Evolutionary conservation across 2,797 vertebrate species (phyloP), one percentile per base, ranked within the genome.

Genomic region (Cyclura pinguis): DNA sequence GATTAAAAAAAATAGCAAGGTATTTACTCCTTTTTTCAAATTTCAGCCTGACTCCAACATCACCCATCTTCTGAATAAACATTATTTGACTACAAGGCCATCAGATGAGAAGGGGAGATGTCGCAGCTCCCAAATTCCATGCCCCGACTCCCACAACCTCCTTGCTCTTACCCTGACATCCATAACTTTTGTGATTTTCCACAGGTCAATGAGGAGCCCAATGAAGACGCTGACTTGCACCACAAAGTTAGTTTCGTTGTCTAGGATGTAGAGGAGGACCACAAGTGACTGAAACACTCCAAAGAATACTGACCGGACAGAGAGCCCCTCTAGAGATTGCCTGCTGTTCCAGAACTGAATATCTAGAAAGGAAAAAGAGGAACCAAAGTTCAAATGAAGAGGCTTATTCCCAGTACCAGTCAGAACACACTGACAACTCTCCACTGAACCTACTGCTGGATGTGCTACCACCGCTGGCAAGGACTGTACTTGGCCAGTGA

Each of bases 121-220:
- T 4, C 47, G 8, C 2, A 32, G 13, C 4, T 38, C 8, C 13
- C 12, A n/a, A 5, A 24, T 4, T 9, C 1, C 3, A 9, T 0
- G 67, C 76, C 2, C 0, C 6, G 42, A 47, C 59, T 20, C 20
- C 10, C 52, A 52, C 52, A 8, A 52, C 52, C 10, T 12, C 16
- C 14, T 2, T 0, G 57, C 22, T 91, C 98, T 98, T 95, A 99
- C 99, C 97, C 87, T 98, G 93, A 99, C 98, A 0, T 99, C 99
- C 98, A 99, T 99, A 97, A 99, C 99, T 96, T 99, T 99, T 89
- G 99, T 99, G 96, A 99, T 99, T 97, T 99, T 99, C 99, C 99
- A 99, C 96, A 99, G 97, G 95, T 99, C 99, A 5, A 99, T 99
- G 52, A 99, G 98, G 74, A 99, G 98, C 89, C 99, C 99, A 0